Evolutionary conservation across 1,140 invertebrate species (phyloP), one percentile per base, ranked within the genome.

Genomic region (Halesus radiatus): DNA sequence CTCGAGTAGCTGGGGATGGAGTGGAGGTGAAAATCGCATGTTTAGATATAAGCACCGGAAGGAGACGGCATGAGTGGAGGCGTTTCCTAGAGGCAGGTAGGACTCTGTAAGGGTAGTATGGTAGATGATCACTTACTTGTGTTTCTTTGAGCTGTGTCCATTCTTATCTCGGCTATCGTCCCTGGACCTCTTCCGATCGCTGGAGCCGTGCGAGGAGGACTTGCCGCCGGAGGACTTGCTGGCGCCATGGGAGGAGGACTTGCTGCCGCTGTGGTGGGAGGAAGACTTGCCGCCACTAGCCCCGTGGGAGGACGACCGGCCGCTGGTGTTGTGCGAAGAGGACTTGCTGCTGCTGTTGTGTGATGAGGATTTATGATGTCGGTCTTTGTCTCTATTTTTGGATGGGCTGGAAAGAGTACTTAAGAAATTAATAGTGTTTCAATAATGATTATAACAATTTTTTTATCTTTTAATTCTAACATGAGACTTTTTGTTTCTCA

Each of bases 81-180:
- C n/a, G n/a, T n/a, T n/a, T n/a, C n/a, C n/a, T n/a, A n/a, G n/a
- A n/a, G n/a, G n/a, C n/a, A n/a, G n/a, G n/a, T n/a, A 7, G 32
- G 32, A 32, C 5, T 32, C 32, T 32, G 32, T 32, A 32, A 32
- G 37, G 37, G 37, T 7, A 45, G 37, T 45, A 45, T 8, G 10
- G 3, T 7, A 1, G n/a, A 54, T 18, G 52, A 22, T 73, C 74
- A 87, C 86, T 87, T 86, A 93, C 90, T 89, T 94, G 22, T 92
- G 91, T 88, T 92, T 94, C 85, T 95, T 95, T 64, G 92, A 90
- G 78, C 90, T 91, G 82, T 91, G 93, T 13, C 91, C 89, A 80
- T 88, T 87, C 85, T 90, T 91, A 53, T 95, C 94, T n/a, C 90
- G 88, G 84, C 93, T 94, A 77, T 94, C 93, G 37, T 95, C 94